Evolutionary conservation across 2,113 vertebrate species (phyloP).

Genomic region (Callospermophilus lateralis): DNA sequence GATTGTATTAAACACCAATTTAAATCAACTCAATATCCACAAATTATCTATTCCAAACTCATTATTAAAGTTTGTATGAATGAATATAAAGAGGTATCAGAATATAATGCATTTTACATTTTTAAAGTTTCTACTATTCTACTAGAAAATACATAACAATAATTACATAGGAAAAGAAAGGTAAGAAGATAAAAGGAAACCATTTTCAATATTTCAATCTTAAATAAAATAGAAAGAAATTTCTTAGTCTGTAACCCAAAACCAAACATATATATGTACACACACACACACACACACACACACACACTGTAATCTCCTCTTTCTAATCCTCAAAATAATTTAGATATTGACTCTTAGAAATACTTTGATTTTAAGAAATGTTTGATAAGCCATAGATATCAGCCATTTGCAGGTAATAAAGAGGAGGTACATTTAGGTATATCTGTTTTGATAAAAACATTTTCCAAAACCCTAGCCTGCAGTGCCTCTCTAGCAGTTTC

Average conservation of each 20-base stretch:
- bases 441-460: neutral
- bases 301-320: neutral
- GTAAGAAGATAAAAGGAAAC: neutral
- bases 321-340: neutral
- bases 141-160: neutral
- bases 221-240: neutral
- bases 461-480: neutral
- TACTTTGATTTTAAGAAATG: neutral
- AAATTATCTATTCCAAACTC: neutral
- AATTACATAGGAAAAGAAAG: neutral
- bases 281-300: accelerated
- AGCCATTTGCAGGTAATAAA: neutral
- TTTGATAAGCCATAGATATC: neutral
- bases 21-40: neutral
- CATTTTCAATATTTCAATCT: neutral
- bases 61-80: neutral
- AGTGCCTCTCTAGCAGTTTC: neutral
- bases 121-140: neutral
- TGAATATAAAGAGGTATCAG: too few relatives aligned
- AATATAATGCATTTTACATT: neutral
- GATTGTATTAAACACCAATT: neutral
- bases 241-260: neutral
- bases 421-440: neutral
- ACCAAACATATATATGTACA: neutral
- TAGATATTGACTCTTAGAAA: neutral